A percentile compares a stretch with the other conserved stretches of the same genome.
phyloP scores from a whole-genome alignment of 2,113 vertebrate genomes.

The Uria lomvia region DNA sequence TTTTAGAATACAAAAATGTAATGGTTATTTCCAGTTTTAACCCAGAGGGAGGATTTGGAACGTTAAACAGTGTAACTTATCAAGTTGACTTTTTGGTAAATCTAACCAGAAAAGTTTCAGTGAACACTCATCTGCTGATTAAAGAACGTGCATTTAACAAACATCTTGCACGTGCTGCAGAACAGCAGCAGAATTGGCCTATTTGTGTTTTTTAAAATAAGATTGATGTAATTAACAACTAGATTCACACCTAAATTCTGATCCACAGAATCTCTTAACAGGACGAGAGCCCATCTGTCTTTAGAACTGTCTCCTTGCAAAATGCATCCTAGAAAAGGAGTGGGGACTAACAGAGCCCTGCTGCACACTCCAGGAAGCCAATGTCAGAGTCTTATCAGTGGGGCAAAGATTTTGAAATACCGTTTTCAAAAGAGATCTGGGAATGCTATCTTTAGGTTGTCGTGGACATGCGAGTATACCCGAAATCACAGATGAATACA shows the following conservation, averaged over 20 bases:
- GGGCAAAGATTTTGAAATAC: not conserved
- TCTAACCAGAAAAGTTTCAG: not conserved
- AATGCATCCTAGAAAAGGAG: not conserved
- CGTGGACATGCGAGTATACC: not conserved
- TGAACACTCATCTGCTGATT: not conserved
- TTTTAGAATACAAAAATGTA: not conserved
- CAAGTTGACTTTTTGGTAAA: not conserved
- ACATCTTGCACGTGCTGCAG: not conserved
- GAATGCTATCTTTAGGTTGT: not conserved
- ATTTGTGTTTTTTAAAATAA: not conserved
- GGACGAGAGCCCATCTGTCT: not conserved
- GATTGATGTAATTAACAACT: not conserved
- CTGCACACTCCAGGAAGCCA: not conserved
- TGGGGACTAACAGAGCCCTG: not conserved
- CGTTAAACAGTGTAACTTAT: not conserved
- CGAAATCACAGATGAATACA: not conserved
- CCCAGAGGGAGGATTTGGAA: not conserved
- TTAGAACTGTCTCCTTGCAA: not conserved
- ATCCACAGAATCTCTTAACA: not conserved
- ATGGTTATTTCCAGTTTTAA: not conserved
- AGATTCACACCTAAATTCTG: not conserved
- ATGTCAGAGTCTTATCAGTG: not conserved
- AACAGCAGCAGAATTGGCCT: not conserved
- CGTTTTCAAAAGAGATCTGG: not conserved
- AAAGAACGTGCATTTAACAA: not conserved